These are phyloP conservation scores for Epizoanthus illoricatus DNA, from an alignment of 92 coral and sea anemone genomes.

Conservation along the genomic window DNA sequence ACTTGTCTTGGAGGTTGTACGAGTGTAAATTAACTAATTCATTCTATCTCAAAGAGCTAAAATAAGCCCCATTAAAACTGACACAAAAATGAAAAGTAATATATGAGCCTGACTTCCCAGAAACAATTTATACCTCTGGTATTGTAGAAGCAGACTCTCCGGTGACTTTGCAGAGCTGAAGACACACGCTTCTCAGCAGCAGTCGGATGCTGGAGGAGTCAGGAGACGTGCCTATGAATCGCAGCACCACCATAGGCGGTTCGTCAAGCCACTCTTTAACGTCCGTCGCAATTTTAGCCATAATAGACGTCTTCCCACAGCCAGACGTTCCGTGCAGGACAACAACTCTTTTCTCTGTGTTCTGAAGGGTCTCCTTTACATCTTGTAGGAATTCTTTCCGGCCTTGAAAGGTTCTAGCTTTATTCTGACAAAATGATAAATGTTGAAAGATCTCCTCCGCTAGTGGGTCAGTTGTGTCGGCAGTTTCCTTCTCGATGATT, in stretches of 20 bases:
- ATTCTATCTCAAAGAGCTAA: no score
- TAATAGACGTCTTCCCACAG: conserved; percentile 93
- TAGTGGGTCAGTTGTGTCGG: conserved; percentile 68
- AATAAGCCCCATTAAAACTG: neutral
- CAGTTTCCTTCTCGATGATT: conserved; percentile 66
- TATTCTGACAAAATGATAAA: conserved; percentile 84
- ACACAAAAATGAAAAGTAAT: neutral
- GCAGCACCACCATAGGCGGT: conserved; percentile 64
- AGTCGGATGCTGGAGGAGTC: conserved; percentile 86
- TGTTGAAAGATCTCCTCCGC: conserved; percentile 93
- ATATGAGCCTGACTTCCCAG: neutral
- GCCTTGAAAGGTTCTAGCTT: conserved; percentile 82
- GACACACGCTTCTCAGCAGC: conserved; percentile 78
- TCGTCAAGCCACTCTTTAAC: conserved; percentile 79
- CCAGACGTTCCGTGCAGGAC: conserved; percentile 92
- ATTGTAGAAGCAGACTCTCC: conserved; percentile 65
- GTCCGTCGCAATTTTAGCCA: conserved; percentile 83
- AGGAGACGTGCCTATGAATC: conserved; percentile 93
- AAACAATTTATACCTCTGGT: conserved; percentile 73
- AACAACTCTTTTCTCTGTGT: conserved; percentile 60
- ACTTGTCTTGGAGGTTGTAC: neutral
- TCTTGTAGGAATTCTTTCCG: conserved; percentile 66
- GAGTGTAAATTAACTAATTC: neutral
- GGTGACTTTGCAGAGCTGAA: conserved; percentile 83
- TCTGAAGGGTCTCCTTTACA: conserved; percentile 50